Evolutionary conservation across 2,797 vertebrate species (phyloP).

Genomic region (Prunella strophiata): DNA sequence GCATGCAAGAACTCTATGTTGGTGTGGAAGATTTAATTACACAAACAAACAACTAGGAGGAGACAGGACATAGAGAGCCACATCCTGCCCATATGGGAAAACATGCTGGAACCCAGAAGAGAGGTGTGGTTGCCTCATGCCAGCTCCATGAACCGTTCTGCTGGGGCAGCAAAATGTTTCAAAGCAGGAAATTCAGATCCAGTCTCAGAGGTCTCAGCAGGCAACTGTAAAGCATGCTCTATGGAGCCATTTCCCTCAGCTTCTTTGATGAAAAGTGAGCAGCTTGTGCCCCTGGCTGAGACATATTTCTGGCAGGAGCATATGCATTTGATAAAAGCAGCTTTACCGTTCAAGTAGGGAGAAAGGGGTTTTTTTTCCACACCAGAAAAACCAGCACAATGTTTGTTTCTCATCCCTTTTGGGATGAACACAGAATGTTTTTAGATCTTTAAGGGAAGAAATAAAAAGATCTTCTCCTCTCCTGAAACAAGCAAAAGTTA

Average conservation of each 20-base stretch:
- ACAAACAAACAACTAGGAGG: constrained; percentile 47
- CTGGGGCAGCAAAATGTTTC: constrained; percentile 44
- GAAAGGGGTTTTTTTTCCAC: not conserved
- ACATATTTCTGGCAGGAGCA: constrained; percentile 27
- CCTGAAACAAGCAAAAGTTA: not conserved
- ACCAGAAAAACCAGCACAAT: not conserved
- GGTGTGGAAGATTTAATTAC: not conserved
- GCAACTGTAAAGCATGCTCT: not conserved
- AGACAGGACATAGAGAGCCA: constrained; percentile 31
- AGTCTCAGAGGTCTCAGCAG: constrained; percentile 21
- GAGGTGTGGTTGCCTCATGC: constrained; percentile 55
- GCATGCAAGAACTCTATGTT: not conserved
- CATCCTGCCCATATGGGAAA: constrained; percentile 61
- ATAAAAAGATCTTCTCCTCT: not conserved
- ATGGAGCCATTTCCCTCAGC: not conserved
- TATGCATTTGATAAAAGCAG: constrained; percentile 4
- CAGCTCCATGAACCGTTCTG: not conserved
- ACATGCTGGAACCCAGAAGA: constrained; percentile 18
- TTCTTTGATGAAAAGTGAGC: constrained; percentile 41
- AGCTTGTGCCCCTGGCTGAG: constrained; percentile 6
- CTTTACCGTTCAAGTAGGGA: not conserved
- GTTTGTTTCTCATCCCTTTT: not conserved
- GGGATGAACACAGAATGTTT: not conserved
- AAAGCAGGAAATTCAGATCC: constrained; percentile 46
- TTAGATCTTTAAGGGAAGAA: not conserved